Conservation (phyloP, 2,888 invertebrate genomes). For the Xestobium rufovillosum region DNA sequence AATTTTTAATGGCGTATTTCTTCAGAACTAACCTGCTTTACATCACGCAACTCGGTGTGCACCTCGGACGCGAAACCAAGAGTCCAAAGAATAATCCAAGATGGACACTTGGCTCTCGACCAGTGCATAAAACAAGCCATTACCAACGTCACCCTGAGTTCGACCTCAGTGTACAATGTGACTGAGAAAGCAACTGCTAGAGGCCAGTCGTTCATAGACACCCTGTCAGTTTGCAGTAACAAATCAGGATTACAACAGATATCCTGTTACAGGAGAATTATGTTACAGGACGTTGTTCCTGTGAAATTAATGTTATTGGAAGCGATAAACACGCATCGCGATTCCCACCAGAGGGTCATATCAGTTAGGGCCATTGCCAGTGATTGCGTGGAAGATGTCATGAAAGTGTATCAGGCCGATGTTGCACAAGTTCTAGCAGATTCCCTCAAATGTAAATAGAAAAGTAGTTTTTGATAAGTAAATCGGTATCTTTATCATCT, state of each 20-base stretch:
- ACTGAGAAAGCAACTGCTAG: conserved; percentile 25
- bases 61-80: conserved; percentile 20
- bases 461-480: too few relatives aligned
- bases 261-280: conserved; percentile 34
- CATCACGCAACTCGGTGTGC: conserved; percentile 24
- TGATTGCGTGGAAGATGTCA: conserved; percentile 30
- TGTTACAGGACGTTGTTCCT: conserved; percentile 29
- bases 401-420: conserved; percentile 20
- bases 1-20: not conserved
- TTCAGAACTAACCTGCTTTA: conserved; percentile 3
- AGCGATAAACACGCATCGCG: conserved; percentile 31
- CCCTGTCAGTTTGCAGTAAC: conserved; percentile 29
- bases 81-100: conserved; percentile 22
- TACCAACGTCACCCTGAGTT: conserved; percentile 19
- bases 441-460: conserved; percentile 23
- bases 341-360: conserved; percentile 29
- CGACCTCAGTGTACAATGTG: conserved; percentile 20
- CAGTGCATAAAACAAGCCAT: conserved; percentile 20
- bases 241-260: conserved; percentile 29
- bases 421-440: conserved; percentile 18
- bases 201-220: conserved; percentile 30
- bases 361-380: conserved; percentile 28
- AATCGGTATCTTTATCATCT: too few relatives aligned
- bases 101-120: conserved; percentile 20
- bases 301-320: conserved; percentile 31